Base-by-base conservation (phyloP, 2,113 vertebrate genomes). In the Panthera uncia region DNA sequence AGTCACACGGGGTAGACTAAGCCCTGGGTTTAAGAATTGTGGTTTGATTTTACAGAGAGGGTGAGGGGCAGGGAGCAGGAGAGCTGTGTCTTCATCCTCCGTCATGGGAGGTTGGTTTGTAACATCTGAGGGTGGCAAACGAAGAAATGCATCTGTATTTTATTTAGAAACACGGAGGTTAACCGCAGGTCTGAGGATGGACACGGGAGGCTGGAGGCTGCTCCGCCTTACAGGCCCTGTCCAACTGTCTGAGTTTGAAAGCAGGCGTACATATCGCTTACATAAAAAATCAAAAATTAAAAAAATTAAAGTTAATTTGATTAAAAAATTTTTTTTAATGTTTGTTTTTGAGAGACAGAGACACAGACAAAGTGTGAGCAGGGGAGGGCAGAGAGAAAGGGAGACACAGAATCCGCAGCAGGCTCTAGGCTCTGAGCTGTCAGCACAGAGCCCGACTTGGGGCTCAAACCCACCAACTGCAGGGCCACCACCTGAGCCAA, bases 21-120 rank as follows among this genome's bases (percentile, higher is more conserved):
- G 18, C 8, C 5, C 19, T 41, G 19, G 1, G 9, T 3, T 29
- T 21, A n/a, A 55, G 63, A 63, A 3, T 0, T 27, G 36, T 41
- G 41, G 7, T 10, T 0, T 25, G 3, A 33, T 48, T 48, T 23
- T 11, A 23, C 3, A 33, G 48, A 36, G 14, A 68, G 27, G 57
- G 18, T 33, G 1, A 76, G 41, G 73, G 74, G 25, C 14, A 4
- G 27, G 41, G 2, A 27, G 8, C 27, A 31, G 74, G 74, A 18
- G 13, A 18, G 41, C 25, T 10, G 41, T 9, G 27, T 31, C 74
- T 38, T 63, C 48, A 16, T 36, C 61, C 36, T 16, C 29, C 50
- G 0, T 15, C 5, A 0, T 6, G 15, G 25, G 57, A 55, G 14
- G 68, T 38, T 25, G 27, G 4, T 29, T 6, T 10, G 10, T 23